Evolutionary conservation across 2,113 vertebrate genomes (phyloP).

Genomic region (Notechis scutatus): DNA sequence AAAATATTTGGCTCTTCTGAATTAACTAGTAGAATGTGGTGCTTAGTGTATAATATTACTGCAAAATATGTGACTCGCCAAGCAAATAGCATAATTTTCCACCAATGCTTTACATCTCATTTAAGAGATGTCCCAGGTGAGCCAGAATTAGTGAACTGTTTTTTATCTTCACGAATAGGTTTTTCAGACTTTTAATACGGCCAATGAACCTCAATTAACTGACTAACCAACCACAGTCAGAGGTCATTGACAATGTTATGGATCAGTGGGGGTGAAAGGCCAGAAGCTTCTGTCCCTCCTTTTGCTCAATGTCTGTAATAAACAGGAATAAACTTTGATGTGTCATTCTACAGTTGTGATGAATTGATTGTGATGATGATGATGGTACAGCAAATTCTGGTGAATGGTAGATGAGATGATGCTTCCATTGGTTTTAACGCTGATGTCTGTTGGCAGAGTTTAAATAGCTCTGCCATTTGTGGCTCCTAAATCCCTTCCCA

Average conservation of each 20-base stretch:
- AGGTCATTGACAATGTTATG: background rate
- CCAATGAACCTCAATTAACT: background rate
- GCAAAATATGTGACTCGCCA: background rate
- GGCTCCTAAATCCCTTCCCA: constrained; percentile 16
- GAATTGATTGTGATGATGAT: background rate
- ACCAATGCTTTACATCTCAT: background rate
- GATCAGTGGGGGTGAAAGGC: background rate
- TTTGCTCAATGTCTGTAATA: background rate
- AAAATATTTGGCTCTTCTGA: background rate
- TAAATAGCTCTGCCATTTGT: constrained; percentile 14
- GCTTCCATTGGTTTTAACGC: background rate
- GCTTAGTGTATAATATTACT: background rate
- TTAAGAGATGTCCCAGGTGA: background rate
- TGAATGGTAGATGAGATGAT: background rate
- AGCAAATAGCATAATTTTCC: too few species aligned
- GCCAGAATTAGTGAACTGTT: background rate
- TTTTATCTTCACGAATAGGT: background rate
- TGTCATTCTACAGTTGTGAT: background rate
- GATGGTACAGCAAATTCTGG: background rate
- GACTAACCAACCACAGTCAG: background rate
- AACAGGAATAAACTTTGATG: background rate
- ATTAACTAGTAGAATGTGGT: too few species aligned
- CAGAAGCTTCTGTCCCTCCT: background rate
- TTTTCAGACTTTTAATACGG: background rate
- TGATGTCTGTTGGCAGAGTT: background rate